Base-by-base conservation (phyloP, 2,113 vertebrate species). In the Raja brachyura region DNA sequence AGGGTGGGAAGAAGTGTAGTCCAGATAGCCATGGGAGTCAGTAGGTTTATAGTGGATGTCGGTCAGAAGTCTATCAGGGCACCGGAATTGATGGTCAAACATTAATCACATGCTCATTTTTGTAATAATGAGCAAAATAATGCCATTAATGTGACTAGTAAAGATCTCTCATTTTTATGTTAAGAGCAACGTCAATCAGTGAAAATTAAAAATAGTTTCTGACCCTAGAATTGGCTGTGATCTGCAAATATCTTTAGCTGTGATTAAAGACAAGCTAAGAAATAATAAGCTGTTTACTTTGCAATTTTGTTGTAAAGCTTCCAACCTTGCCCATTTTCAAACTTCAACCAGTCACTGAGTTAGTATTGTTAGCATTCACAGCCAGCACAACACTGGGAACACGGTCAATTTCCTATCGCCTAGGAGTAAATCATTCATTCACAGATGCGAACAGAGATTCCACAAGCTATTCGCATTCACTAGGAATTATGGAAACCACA, bases 361-460 rank as follows among this genome's bases (percentile, higher is more conserved):
- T 92, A 92, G 90, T 92, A 92, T 48, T 16, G 90, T 92, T 63
- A 92, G 68, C 90, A 92, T 22, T 54, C n/a, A 54, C 90, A 9
- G 90, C 90, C 90, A 92, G 39, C 33, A 73, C 61, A 73, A 73
- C 88, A 90, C n/a, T 92, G 33, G 68, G 20, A 92, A 92, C 66
- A 10, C 14, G 9, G 66, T 48, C 63, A 92, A 92, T 8, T 31
- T 86, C 63, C 66, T 68, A 22, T 68, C 22, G 20, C 39, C 61
- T 31, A 33, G 31, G 70, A 13, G 39, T 39, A 93, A 81, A 93
- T 22, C 63, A 81, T 74, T 83, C 75, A 77, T 68, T 79, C 75
- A 78, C 76, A 83, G 39, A 31, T 63, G 28, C 56, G 66, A 93
- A 78, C 11, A n/a, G 93, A 75, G 54, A 74, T 59, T 93, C 70